Conservation (phyloP, 2,888 invertebrate species). For the Standfussiana lucernea region DNA sequence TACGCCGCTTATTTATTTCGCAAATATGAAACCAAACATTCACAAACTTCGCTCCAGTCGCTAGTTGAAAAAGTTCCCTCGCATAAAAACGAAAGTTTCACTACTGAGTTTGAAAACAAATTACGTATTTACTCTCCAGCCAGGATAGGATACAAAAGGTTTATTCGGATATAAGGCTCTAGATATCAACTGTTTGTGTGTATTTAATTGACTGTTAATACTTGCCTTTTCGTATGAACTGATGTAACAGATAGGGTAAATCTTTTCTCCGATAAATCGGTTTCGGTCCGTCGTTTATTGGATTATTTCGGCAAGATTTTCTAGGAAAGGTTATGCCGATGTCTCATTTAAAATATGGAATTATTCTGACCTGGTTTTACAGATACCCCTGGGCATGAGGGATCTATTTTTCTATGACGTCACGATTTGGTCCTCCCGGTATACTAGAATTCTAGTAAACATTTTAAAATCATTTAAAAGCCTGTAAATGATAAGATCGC, state of each 20-base stretch:
- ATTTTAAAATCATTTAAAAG: neutral
- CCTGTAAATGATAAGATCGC: neutral
- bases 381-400: neutral
- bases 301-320: constrained; percentile 41
- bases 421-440: neutral
- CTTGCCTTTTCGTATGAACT: constrained; percentile 41
- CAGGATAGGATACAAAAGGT: constrained; percentile 30
- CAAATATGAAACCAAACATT: constrained; percentile 49
- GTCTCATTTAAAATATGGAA: constrained; percentile 32
- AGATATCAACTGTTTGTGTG: constrained; percentile 32
- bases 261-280: constrained; percentile 25
- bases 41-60: constrained; percentile 40
- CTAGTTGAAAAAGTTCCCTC: constrained; percentile 53
- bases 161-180: constrained; percentile 24
- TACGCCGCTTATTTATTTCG: constrained; percentile 32
- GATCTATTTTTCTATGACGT: neutral
- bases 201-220: constrained; percentile 52
- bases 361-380: constrained; percentile 15
- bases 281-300: constrained; percentile 40
- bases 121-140: constrained; percentile 32
- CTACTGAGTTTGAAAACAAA: constrained; percentile 53
- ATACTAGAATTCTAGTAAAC: neutral
- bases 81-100: constrained; percentile 44
- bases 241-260: constrained; percentile 30
- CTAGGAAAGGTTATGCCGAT: constrained; percentile 25